These are phyloP conservation scores for Acanthiza pusilla DNA, from an alignment of 2,797 vertebrate genomes.

Conservation along the genomic window DNA sequence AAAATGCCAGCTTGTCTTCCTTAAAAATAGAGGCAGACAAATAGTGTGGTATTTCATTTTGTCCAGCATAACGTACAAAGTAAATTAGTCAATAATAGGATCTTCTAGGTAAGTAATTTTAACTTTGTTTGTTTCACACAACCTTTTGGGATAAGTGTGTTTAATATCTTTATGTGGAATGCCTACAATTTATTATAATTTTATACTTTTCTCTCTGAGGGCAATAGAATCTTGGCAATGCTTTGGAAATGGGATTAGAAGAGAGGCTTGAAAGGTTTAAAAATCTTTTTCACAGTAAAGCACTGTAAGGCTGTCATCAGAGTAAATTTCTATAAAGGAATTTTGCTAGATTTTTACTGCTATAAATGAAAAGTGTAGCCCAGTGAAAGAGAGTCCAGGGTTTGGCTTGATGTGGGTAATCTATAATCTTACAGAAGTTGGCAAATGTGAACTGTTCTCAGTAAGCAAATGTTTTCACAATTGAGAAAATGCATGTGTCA, in stretches of 20 bases:
- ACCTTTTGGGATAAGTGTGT: not conserved
- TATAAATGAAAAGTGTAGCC: not conserved
- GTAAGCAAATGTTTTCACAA: conserved; percentile 33
- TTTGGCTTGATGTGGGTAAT: not conserved
- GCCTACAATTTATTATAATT: not conserved
- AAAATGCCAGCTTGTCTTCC: not conserved
- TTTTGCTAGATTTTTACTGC: not conserved
- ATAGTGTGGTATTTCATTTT: not conserved
- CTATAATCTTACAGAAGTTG: not conserved
- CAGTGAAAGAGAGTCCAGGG: not conserved
- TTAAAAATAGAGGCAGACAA: not conserved
- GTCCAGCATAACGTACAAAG: not conserved
- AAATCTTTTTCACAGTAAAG: not conserved
- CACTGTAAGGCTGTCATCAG: not conserved
- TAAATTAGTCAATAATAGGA: not conserved
- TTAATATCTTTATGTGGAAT: not conserved
- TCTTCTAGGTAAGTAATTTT: not conserved
- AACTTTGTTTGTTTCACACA: not conserved
- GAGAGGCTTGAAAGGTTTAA: not conserved
- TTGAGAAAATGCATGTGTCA: conserved; percentile 11
- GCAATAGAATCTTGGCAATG: not conserved
- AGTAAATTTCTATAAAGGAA: not conserved
- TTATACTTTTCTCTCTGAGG: not conserved
- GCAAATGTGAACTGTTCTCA: not conserved
- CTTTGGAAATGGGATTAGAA: not conserved